Evolutionary conservation across 2,113 vertebrate genomes (phyloP).

Genomic region (Pandion haliaetus): DNA sequence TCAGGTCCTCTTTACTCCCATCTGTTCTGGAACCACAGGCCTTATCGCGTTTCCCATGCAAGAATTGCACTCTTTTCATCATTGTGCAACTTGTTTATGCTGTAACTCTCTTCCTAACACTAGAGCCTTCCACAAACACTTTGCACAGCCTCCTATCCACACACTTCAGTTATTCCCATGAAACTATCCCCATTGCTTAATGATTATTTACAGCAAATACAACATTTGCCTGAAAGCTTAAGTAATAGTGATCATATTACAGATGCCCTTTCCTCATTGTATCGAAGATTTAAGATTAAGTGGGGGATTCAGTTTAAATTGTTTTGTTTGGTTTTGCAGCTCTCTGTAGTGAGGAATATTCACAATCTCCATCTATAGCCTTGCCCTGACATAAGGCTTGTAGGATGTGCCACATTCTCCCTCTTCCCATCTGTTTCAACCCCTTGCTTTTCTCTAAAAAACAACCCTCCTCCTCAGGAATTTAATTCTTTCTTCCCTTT

Average conservation of each 20-base stretch:
- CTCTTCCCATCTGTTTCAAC: slow-evolving; percentile 13
- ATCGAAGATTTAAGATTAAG: background rate
- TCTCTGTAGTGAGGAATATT: background rate
- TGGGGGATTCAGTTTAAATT: background rate
- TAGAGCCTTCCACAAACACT: background rate
- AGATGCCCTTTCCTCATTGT: background rate
- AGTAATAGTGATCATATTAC: background rate
- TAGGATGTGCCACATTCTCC: slow-evolving; percentile 23
- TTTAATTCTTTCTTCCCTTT: background rate
- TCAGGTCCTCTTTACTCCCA: background rate
- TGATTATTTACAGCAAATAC: background rate
- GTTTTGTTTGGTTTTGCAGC: background rate
- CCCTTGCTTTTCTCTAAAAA: background rate
- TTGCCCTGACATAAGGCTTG: background rate
- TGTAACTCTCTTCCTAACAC: background rate
- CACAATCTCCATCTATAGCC: background rate
- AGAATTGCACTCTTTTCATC: background rate
- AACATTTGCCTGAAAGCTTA: background rate
- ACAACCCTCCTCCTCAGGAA: background rate
- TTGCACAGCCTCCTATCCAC: background rate
- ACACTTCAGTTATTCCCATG: background rate
- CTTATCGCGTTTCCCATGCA: background rate
- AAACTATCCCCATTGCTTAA: background rate
- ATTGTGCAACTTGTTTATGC: background rate
- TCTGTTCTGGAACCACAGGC: background rate